Evolutionary conservation across 2,797 vertebrate species (phyloP).

Genomic region (Periparus ater): DNA sequence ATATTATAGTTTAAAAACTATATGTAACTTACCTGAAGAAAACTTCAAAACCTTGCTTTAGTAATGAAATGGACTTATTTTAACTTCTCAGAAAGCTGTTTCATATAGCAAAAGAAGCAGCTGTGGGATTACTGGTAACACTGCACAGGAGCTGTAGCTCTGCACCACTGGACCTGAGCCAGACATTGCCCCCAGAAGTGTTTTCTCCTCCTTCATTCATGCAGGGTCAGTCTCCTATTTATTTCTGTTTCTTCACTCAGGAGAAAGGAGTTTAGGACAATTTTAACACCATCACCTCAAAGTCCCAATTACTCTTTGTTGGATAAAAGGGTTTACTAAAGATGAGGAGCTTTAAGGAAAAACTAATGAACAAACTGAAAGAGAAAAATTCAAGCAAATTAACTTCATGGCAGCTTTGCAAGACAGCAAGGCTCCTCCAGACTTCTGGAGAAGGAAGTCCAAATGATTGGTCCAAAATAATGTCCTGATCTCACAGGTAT

Average conservation of each 20-base stretch:
- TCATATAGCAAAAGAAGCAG: neutral
- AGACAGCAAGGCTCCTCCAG: neutral
- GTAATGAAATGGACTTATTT: neutral
- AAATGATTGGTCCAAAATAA: neutral
- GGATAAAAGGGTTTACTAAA: neutral
- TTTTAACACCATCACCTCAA: neutral
- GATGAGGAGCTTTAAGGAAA: neutral
- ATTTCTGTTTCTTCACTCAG: neutral
- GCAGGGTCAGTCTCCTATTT: neutral
- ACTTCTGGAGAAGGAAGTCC: neutral
- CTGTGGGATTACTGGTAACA: neutral
- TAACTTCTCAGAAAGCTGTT: neutral
- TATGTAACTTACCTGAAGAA: neutral
- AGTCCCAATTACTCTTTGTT: neutral
- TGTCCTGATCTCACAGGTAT: neutral
- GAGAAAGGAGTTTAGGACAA: neutral
- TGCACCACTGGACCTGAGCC: neutral
- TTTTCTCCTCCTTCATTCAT: neutral
- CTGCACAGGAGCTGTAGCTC: neutral
- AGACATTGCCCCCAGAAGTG: fast-evolving
- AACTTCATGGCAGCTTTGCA: neutral
- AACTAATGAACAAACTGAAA: neutral
- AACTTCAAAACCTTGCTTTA: neutral
- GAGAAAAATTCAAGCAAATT: neutral
- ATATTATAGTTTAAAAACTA: neutral